Conservation (phyloP, 2,113 vertebrate genomes). For the Rattus rattus region DNA sequence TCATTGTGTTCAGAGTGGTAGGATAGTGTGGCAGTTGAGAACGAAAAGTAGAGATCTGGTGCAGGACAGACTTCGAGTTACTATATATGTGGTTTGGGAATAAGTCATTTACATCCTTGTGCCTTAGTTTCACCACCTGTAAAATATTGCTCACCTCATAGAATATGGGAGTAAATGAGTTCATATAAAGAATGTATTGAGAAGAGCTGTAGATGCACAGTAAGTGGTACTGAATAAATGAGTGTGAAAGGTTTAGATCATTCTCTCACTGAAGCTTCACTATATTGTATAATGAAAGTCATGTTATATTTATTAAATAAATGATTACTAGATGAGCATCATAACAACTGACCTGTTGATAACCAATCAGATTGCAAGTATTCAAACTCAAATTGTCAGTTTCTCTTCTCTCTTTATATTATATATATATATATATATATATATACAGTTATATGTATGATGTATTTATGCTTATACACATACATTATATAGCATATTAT, state of each 20-base stretch:
- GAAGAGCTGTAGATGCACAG: background rate
- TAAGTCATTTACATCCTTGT: background rate
- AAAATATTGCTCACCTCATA: background rate
- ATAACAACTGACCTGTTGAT: background rate
- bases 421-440: background rate
- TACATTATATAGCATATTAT: too few relatives aligned
- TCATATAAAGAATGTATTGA: background rate
- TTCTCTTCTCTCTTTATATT: too few relatives aligned
- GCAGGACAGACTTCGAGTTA: background rate
- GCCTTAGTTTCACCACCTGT: background rate
- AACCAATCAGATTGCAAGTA: background rate
- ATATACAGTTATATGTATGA: background rate
- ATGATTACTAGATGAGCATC: background rate
- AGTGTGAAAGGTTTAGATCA: background rate
- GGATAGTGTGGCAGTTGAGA: fast-evolving
- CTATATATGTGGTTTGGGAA: background rate
- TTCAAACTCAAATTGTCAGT: background rate
- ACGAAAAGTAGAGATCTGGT: too few relatives aligned
- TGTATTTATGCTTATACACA: background rate
- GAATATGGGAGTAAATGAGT: background rate
- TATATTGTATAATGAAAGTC: background rate
- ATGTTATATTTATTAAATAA: background rate
- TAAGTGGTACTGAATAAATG: background rate
- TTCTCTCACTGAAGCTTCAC: background rate
- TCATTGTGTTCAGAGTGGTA: background rate